These are phyloP conservation scores for Notodonta dromedarius DNA, from an alignment of 2,888 invertebrate species.

Conservation along the genomic window DNA sequence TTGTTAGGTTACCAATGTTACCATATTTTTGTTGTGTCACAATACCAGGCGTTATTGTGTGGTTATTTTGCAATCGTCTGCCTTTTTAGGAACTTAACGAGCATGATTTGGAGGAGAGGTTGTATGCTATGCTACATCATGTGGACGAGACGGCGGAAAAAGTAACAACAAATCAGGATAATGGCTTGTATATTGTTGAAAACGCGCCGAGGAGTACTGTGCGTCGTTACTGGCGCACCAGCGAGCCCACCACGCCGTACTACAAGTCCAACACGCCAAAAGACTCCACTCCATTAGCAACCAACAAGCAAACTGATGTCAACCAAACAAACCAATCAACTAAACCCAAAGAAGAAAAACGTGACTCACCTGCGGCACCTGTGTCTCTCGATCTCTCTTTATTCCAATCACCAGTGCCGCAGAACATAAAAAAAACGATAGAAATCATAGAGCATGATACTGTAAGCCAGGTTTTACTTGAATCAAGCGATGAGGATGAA, in stretches of 20 bases:
- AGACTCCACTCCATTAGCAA: slow-evolving; percentile 30
- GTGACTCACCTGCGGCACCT: slow-evolving; percentile 32
- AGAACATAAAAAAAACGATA: slow-evolving; percentile 59
- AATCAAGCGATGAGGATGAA: slow-evolving; percentile 79
- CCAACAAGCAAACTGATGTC: slow-evolving; percentile 26
- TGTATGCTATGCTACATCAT: slow-evolving; percentile 79
- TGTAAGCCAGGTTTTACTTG: slow-evolving; percentile 53
- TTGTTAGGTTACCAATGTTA: slow-evolving; percentile 54
- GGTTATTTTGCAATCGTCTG: slow-evolving; percentile 54
- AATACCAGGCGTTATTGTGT: slow-evolving; percentile 40
- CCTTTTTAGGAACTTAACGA: slow-evolving; percentile 78
- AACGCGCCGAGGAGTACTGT: slow-evolving; percentile 60
- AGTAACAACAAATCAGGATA: slow-evolving; percentile 46
- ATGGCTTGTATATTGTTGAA: slow-evolving; percentile 50
- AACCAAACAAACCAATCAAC: slow-evolving; percentile 40
- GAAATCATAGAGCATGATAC: slow-evolving; percentile 67
- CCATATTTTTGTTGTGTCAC: slow-evolving; percentile 73
- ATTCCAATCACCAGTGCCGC: slow-evolving; percentile 62
- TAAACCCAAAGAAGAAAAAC: slow-evolving; percentile 61
- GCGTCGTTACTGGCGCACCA: slow-evolving; percentile 74
- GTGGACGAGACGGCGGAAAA: slow-evolving; percentile 68
- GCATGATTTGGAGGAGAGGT: slow-evolving; percentile 76
- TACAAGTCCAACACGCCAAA: slow-evolving; percentile 59
- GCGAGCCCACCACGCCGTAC: slow-evolving; percentile 50
- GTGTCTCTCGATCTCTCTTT: slow-evolving; percentile 57